Base-by-base conservation (phyloP, 1,140 invertebrate species). In the Reticulitermes speratus region DNA sequence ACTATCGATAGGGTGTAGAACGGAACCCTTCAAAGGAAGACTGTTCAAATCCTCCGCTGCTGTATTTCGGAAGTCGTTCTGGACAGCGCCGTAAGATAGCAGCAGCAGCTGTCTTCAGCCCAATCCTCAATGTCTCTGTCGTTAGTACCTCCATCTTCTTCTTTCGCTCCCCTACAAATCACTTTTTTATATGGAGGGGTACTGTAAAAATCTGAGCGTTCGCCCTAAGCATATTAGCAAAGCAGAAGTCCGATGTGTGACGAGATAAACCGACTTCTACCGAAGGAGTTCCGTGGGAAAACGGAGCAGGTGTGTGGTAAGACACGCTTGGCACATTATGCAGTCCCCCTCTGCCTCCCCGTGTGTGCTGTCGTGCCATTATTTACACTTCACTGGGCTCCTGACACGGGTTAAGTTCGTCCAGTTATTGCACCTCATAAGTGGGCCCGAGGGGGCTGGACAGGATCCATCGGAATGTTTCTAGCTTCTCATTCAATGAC, bases 231-330 rank as follows among this genome's bases (percentile, higher is more conserved):
- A 30, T 75, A 75, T 75, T 75, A 75, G 65, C 65, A 30, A 75
- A 12, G 65, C 59, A 9, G 19, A 7, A 75, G n/a, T 30, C 65
- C 65, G 65, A 75, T 75, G 65, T 75, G 65, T 75, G 65, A 75
- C 65, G 65, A 75, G 65, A 75, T 75, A 75, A 30, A 25, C 65
- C 65, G 65, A 75, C 9, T 75, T 14, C 65, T 75, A 30, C 65
- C 65, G 65, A 75, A 75, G 65, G 65, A 75, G 14, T 75, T 75
- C 65, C 65, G 65, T 75, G 65, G 65, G 65, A 75, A 75, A 75
- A 75, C n/a, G n/a, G 65, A 75, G 65, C 65, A 75, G 65, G 65
- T 75, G 65, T 75, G 65, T 75, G 65, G 25, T 75, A 30, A 75
- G 65, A 75, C 65, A 75, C 65, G 65, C 65, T 75, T 25, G 6